A percentile compares a stretch with the other conserved stretches of the same genome.
Conservation (phyloP, 1,140 invertebrate species). For the Arctopsyche grandis region DNA sequence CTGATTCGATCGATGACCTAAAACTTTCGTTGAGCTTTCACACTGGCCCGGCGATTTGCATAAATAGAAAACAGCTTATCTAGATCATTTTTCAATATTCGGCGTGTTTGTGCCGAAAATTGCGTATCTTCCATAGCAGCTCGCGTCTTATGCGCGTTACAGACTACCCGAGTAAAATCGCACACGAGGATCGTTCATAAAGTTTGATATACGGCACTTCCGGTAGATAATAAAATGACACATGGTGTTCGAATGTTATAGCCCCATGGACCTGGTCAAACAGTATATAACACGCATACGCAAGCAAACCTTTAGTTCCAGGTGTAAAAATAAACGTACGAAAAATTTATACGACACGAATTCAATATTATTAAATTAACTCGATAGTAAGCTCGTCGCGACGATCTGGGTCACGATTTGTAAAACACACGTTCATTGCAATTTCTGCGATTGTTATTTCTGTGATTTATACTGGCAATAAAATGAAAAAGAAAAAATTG, state of each 20-base stretch:
- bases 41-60: not conserved
- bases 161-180: not conserved
- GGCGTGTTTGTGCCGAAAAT: no score
- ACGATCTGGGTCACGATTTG: no score
- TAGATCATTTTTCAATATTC: no score
- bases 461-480: no score
- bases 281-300: not conserved
- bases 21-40: not conserved
- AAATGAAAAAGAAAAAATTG: no score
- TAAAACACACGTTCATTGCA: no score
- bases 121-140: no score
- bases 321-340: not conserved
- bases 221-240: conserved; percentile 17
- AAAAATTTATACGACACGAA: no score
- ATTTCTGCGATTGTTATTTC: no score
- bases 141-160: not conserved
- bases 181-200: conserved; percentile 5
- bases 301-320: not conserved
- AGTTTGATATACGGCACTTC: conserved; percentile 8
- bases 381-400: no score
- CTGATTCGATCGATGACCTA: not conserved
- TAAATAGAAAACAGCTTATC: not conserved
- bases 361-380: no score
- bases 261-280: no score
- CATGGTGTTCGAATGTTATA: not conserved